Conservation (phyloP, 2,888 invertebrate species). For the Hirtodrosophila trivittata region DNA sequence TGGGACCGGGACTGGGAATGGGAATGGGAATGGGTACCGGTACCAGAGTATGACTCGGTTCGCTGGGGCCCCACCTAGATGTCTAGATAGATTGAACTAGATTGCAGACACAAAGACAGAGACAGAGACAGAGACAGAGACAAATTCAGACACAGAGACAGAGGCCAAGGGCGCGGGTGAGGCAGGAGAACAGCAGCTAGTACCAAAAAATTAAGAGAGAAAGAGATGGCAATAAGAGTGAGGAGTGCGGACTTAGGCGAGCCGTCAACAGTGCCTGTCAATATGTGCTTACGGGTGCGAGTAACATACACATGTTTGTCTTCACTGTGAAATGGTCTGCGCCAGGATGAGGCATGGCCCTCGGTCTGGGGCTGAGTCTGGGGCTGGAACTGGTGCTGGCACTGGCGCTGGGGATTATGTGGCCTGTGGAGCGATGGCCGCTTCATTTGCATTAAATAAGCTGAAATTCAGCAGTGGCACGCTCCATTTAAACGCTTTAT, state of each 20-base stretch:
- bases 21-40: not conserved
- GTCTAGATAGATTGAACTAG: slow-evolving; percentile 71
- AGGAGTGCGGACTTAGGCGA: slow-evolving; percentile 3
- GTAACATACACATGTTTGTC: slow-evolving; percentile 42
- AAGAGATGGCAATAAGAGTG: not conserved
- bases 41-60: not conserved
- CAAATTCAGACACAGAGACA: not conserved
- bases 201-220: too few species aligned
- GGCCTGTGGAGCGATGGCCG: slow-evolving; percentile 52
- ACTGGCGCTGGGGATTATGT: not conserved
- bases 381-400: not conserved
- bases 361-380: too few species aligned
- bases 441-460: slow-evolving; percentile 84
- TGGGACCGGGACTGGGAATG: not conserved
- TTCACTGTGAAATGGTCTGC: slow-evolving; percentile 54
- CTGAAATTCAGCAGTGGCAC: slow-evolving; percentile 81
- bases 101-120: slow-evolving; percentile 36
- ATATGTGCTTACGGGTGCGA: slow-evolving; percentile 40
- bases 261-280: slow-evolving; percentile 45
- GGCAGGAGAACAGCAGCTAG: not conserved
- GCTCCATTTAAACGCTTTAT: slow-evolving; percentile 74
- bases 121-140: slow-evolving; percentile 1
- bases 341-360: slow-evolving; percentile 1
- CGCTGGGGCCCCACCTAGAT: slow-evolving; percentile 61
- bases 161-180: not conserved